Base-by-base conservation (phyloP, 2,888 invertebrate genomes). In the Chrysina gloriosa region DNA sequence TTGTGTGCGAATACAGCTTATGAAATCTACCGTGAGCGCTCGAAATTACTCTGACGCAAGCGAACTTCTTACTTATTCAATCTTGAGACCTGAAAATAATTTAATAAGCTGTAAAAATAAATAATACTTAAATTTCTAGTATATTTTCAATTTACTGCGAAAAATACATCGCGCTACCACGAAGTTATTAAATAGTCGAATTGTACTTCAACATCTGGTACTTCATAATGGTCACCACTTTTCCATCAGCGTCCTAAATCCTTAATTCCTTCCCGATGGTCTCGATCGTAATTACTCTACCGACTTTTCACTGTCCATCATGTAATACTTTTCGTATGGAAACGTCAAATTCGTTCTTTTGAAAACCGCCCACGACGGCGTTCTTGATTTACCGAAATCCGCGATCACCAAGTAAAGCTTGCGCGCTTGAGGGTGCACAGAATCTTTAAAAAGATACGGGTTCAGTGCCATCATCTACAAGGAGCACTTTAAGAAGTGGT, bases 151-250 rank as follows among this genome's bases (percentile, higher is more conserved):
- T n/a, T n/a, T n/a, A n/a, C n/a, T n/a, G n/a, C n/a, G n/a, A n/a
- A n/a, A n/a, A n/a, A n/a, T n/a, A n/a, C n/a, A n/a, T n/a, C n/a
- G n/a, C n/a, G n/a, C n/a, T n/a, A n/a, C n/a, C n/a, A n/a, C n/a
- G n/a, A n/a, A n/a, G n/a, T n/a, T n/a, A n/a, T n/a, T n/a, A n/a
- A 34, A 19, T 36, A 4, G 34, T 9, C 7, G 14, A 4, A 23
- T 56, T 56, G 23, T 56, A 56, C 23, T 56, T 56, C 21, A 56
- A 21, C 9, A 56, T 2, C 9, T 36, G 19, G 11, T 36, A 56
- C 21, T 36, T 29, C 1, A n/a, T 9, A 34, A 56, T 5, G n/a
- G 2, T 56, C 1, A 2, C 11, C 3, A n/a, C 1, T 2, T 36
- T 23, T 2, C 36, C 36, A 14, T 14, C 25, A 11, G n/a, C 21